Base-by-base conservation (phyloP, 2,113 vertebrate species). In the Zosterops borbonicus region DNA sequence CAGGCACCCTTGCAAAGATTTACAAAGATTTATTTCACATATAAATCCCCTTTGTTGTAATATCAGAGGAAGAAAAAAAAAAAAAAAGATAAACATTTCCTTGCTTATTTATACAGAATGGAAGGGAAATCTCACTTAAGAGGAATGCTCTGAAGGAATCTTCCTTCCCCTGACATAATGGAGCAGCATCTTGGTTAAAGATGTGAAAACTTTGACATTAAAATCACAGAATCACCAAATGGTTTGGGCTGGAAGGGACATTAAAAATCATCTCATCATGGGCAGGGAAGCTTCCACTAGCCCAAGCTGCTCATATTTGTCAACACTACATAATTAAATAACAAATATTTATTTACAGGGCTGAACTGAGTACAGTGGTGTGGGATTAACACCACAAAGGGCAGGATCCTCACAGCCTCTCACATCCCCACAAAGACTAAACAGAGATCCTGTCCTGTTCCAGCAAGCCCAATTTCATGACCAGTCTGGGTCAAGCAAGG, bases 1-100 rank as follows among this genome's bases (percentile, higher is more conserved):
- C 81, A 97, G 96, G 92, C 93, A 95, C 65, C 80, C 83, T 95
- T 90, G 95, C 92, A 97, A 96, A 97, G 97, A 97, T 96, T 95
- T 96, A 94, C 71, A 5, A 92, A 97, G 95, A 97, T 97, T 95
- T 97, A 97, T 97, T 97, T 93, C 89, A 46, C 28, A 21, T 94
- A 92, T 96, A 97, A 98, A 98, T 97, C 92, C 95, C 92, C 92
- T 93, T 92, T 65, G 29, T n/a, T 79, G 59, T 73, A 94, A 59
- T 64, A 97, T 85, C 90, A 90, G 90, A 11, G 9, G 77, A 77
- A 65, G 7, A 29, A 81, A 79, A 68, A 83, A 81, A 65, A n/a
- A 68, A 77, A 81, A 65, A 83, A 24, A 77, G 33, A 59, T 6
- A 7, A 79, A 63, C 49, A 35, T 41, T 89, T 84, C 50, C 52